Evolutionary conservation across 2,888 invertebrate genomes (phyloP).

Genomic region (Ormia ochracea): DNA sequence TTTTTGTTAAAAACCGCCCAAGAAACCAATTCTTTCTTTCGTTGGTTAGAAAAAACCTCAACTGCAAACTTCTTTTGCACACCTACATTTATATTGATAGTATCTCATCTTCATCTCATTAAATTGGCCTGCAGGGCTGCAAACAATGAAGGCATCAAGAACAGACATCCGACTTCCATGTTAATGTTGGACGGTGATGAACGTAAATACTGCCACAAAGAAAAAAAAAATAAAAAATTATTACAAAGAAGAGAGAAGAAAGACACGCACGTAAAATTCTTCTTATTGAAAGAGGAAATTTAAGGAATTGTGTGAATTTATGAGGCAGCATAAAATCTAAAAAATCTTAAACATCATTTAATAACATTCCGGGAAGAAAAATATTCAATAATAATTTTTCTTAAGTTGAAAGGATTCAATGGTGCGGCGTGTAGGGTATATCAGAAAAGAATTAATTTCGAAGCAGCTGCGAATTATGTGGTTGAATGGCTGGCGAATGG

Average conservation of each 20-base stretch:
- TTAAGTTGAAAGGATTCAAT: neutral
- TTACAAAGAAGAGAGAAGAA: neutral
- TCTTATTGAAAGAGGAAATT: neutral
- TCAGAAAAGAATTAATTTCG: no score
- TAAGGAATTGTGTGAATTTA: slow-evolving; percentile 37
- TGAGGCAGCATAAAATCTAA: slow-evolving; percentile 6
- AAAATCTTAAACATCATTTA: slow-evolving; percentile 14
- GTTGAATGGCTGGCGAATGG: no score
- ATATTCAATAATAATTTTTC: neutral
- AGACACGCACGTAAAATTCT: slow-evolving; percentile 6
- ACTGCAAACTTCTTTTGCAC: slow-evolving; percentile 60
- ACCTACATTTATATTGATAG: slow-evolving; percentile 54
- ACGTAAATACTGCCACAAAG: neutral
- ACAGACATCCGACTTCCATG: slow-evolving; percentile 48
- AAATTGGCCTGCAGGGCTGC: slow-evolving; percentile 49
- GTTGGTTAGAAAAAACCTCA: neutral
- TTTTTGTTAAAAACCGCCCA: neutral
- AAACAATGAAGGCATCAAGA: slow-evolving; percentile 57
- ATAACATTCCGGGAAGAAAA: neutral
- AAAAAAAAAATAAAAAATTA: slow-evolving; percentile 7
- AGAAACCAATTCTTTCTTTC: neutral
- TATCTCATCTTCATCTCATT: slow-evolving; percentile 52
- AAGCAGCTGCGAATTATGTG: no score
- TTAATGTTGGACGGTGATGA: slow-evolving; percentile 2
- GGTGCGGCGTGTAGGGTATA: neutral